These are phyloP conservation scores for Coptodon rendalli DNA, from an alignment of 2,113 vertebrate genomes.

Conservation along the genomic window DNA sequence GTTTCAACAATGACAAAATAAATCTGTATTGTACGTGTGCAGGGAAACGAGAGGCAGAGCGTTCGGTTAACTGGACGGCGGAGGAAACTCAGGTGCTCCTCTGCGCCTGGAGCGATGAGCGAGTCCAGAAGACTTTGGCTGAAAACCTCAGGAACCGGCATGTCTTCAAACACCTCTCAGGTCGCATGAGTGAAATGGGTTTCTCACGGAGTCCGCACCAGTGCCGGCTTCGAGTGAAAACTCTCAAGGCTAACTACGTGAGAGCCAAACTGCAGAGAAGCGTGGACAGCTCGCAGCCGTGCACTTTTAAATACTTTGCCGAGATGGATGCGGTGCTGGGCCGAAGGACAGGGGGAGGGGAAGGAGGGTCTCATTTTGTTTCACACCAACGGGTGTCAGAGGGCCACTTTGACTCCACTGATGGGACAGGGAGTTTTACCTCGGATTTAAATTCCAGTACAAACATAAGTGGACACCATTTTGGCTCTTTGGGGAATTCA, in stretches of 20 bases:
- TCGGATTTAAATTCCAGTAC: neutral
- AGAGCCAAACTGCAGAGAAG: constrained; percentile 46
- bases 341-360: neutral
- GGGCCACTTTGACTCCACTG: neutral
- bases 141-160: constrained; percentile 61
- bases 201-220: constrained; percentile 53
- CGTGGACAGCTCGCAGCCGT: constrained; percentile 19
- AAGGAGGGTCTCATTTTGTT: neutral
- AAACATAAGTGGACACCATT: neutral
- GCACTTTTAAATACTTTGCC: constrained; percentile 49
- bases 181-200: constrained; percentile 55
- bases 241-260: constrained; percentile 59
- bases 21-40: neutral
- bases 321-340: constrained; percentile 60
- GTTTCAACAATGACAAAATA: neutral
- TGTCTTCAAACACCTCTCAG: constrained; percentile 58
- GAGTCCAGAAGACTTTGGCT: constrained; percentile 55
- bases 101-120: constrained; percentile 60
- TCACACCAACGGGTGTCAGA: neutral
- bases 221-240: constrained; percentile 59
- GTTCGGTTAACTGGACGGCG: constrained; percentile 58
- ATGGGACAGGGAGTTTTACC: neutral
- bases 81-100: constrained; percentile 62
- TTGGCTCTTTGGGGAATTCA: neutral
- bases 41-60: constrained; percentile 59